Percentiles rank a stretch among this genome's conserved stretches.
Evolutionary conservation across 2,113 vertebrate genomes (phyloP).

Genomic region (Oncorhynchus gorbuscha): DNA sequence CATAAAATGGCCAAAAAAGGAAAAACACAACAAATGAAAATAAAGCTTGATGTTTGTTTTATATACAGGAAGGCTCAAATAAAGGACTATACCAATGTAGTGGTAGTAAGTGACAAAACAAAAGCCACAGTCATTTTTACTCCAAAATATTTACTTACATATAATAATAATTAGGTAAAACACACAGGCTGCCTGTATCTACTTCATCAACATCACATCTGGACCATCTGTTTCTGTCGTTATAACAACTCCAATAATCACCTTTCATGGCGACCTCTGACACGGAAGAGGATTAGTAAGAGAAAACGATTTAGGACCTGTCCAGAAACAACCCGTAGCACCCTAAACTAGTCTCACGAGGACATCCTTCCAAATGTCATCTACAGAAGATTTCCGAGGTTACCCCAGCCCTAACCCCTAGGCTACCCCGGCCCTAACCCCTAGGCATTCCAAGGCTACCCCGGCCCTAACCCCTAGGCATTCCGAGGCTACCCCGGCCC

Average conservation of each 20-base stretch:
- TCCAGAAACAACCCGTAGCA: too few species aligned
- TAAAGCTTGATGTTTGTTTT: constrained; percentile 88
- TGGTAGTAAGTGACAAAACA: constrained; percentile 91
- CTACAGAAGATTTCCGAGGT: too few species aligned
- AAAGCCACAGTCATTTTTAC: constrained; percentile 88
- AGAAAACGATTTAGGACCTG: constrained; percentile 57
- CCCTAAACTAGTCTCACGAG: too few species aligned
- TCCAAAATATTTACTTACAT: constrained; percentile 88
- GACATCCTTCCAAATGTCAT: too few species aligned
- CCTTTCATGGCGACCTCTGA: constrained; percentile 72
- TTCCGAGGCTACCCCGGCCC: too few species aligned
- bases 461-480: too few species aligned
- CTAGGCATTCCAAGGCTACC: too few species aligned
- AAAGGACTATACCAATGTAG: constrained; percentile 98
- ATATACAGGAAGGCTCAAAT: constrained; percentile 81
- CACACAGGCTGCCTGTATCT: constrained; percentile 22
- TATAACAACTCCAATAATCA: constrained; percentile 86
- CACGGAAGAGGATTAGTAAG: constrained; percentile 76
- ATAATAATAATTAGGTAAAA: constrained; percentile 79
- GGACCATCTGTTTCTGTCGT: constrained; percentile 76
- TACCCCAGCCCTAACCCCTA: too few species aligned
- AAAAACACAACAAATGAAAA: constrained; percentile 88
- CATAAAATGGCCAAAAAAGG: constrained; percentile 82
- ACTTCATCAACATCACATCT: constrained; percentile 73
- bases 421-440: too few species aligned